Evolutionary conservation across 2,113 vertebrate species (phyloP).

Genomic region (Noctilio leporinus): DNA sequence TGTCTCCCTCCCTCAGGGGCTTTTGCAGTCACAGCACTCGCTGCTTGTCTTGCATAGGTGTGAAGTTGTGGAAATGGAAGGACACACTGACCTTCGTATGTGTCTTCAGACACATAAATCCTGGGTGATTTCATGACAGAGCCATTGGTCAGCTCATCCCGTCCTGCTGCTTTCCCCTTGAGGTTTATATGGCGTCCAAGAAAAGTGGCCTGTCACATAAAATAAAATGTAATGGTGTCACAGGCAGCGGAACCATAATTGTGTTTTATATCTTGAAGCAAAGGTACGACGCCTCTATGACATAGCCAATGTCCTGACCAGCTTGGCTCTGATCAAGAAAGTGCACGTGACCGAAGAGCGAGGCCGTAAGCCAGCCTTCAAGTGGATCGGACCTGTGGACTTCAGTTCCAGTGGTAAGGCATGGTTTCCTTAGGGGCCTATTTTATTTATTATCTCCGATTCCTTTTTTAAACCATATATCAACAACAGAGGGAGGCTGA

Average conservation of each 20-base stretch:
- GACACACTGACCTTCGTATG: conserved; percentile 1
- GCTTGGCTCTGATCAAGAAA: conserved; percentile 91
- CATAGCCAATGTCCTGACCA: conserved; percentile 94
- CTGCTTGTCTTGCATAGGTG: neutral
- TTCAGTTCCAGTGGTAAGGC: conserved; percentile 78
- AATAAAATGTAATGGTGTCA: neutral
- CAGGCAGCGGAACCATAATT: neutral
- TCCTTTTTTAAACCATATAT: neutral
- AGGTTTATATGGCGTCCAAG: neutral
- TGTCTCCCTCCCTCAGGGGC: neutral
- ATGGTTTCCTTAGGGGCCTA: neutral
- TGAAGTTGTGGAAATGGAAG: neutral
- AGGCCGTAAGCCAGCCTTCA: conserved; percentile 92
- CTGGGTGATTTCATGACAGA: neutral
- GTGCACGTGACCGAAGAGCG: conserved; percentile 88
- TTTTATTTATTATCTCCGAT: neutral
- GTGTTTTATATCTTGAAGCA: conserved; percentile 77
- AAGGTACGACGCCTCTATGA: conserved; percentile 95
- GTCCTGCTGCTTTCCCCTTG: neutral
- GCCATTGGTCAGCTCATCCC: neutral
- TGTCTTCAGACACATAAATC: neutral
- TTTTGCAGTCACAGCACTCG: neutral
- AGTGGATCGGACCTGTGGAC: conserved; percentile 91
- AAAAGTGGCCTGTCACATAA: neutral
- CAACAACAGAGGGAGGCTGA: neutral